Percentiles rank a stretch among this genome's conserved stretches.
These are phyloP conservation scores for Yponomeuta plumbellus DNA, from an alignment of 2,888 invertebrate genomes.

Conservation along the genomic window DNA sequence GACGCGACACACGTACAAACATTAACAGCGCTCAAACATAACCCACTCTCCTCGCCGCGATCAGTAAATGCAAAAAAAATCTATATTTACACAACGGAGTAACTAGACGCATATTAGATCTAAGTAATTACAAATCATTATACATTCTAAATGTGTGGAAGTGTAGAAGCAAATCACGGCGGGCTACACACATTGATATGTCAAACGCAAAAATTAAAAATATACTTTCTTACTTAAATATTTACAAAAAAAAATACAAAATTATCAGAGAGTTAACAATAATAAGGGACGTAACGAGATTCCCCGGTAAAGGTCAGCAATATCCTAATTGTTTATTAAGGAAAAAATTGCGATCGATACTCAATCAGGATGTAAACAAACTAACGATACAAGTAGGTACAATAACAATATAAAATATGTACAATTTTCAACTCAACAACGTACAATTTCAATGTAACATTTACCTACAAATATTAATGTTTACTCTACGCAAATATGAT, in stretches of 20 bases:
- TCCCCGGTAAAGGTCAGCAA: constrained; percentile 27
- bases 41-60: constrained; percentile 26
- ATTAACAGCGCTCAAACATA: constrained; percentile 18
- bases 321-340: constrained; percentile 23
- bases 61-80: constrained; percentile 31
- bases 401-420: constrained; percentile 50
- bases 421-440: constrained; percentile 57
- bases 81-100: constrained; percentile 22
- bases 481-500: background rate
- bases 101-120: constrained; percentile 3
- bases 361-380: background rate
- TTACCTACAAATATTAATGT: background rate
- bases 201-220: constrained; percentile 38
- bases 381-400: constrained; percentile 35
- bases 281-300: constrained; percentile 30
- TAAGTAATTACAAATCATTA: background rate
- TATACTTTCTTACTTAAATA: constrained; percentile 43
- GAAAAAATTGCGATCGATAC: background rate
- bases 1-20: constrained; percentile 13
- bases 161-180: constrained; percentile 27
- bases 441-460: constrained; percentile 22
- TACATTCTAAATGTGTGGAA: background rate
- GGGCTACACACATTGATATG: constrained; percentile 42
- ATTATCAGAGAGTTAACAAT: constrained; percentile 46
- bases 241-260: constrained; percentile 42